A percentile compares a stretch with the other conserved stretches of the same genome.
These are phyloP conservation scores for Nematostella vectensis DNA, from an alignment of 92 coral and sea anemone species.

Conservation along the genomic window DNA sequence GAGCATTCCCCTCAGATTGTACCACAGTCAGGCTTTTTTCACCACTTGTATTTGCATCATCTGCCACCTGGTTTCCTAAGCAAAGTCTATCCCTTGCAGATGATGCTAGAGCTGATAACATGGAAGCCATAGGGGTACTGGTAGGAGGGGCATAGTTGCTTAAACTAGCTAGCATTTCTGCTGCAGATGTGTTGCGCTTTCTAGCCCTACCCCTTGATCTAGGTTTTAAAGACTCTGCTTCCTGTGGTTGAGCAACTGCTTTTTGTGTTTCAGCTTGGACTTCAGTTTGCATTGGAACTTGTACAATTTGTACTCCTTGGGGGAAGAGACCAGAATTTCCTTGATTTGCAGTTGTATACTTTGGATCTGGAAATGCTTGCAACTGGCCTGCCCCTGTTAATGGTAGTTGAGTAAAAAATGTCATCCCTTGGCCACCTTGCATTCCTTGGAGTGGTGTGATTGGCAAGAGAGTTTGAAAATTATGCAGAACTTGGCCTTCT, in stretches of 20 bases:
- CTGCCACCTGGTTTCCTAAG: too few relatives aligned
- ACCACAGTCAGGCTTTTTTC: slow-evolving; percentile 24
- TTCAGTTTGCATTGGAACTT: slow-evolving; percentile 42
- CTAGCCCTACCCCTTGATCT: slow-evolving; percentile 58
- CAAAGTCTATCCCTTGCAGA: slow-evolving; percentile 29
- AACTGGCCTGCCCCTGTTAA: slow-evolving; percentile 49
- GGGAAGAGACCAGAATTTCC: slow-evolving; percentile 35
- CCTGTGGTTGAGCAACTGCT: slow-evolving; percentile 20
- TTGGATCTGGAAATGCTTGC: slow-evolving; percentile 54
- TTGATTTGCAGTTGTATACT: slow-evolving; percentile 64
- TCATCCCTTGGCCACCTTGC: slow-evolving; percentile 64
- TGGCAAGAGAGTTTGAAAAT: slow-evolving; percentile 74
- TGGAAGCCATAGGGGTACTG: slow-evolving; percentile 79
- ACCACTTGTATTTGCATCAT: slow-evolving; percentile 19
- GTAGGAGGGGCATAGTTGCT: slow-evolving; percentile 57
- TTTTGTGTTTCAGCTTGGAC: slow-evolving; percentile 33
- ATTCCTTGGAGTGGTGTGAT: slow-evolving; percentile 75
- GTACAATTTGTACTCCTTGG: slow-evolving; percentile 25
- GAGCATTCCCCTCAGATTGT: slow-evolving; percentile 8
- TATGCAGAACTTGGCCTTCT: slow-evolving; percentile 84
- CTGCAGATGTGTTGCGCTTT: slow-evolving; percentile 80
- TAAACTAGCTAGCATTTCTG: slow-evolving; percentile 78
- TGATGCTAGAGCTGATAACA: slow-evolving; percentile 80
- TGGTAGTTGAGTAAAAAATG: slow-evolving; percentile 68
- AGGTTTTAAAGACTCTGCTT: slow-evolving; percentile 18